Base-by-base conservation (phyloP, 2,113 vertebrate genomes). In the Paedocypris sp. region DNA sequence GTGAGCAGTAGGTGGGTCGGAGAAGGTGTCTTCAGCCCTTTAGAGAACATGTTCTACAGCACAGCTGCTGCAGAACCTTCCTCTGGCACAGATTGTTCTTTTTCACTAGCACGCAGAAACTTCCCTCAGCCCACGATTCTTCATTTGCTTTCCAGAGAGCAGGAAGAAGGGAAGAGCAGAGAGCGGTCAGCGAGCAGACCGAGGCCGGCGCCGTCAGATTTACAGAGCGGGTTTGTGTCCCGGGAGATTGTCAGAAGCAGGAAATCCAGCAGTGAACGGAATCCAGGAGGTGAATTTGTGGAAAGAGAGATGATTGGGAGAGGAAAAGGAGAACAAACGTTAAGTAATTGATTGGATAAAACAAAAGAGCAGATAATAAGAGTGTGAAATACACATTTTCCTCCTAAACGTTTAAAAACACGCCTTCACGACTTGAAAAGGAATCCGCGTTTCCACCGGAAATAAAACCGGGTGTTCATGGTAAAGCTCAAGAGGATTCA, bases 51-150 rank as follows among this genome's bases (percentile, higher is more conserved):
- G 94, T 98, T 92, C 91, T 95, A 89, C 95, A 98, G 89, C 94
- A 98, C 73, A 98, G 83, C 75, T 98, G 95, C 86, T 97, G 95
- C 80, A 97, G 90, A 77, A 97, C 95, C 83, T 96, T 98, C 81
- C 95, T 87, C 79, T 95, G 91, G 79, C 95, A 98, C 69, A 98
- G 90, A 87, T 97, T 97, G 89, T 98, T 98, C 91, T 97, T 98
- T 95, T 97, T 98, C 83, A 98, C 94, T 73, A 98, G 85, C 87
- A 94, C 91, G 86, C 94, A 98, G 90, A 98, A 98, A 83, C 93
- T 92, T 82, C 94, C 94, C 83, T 98, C 92, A 6, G 93, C 94
- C 94, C 94, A 98, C 80, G 93, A 92, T 81, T 94, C 91, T 93
- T 97, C 91, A 90, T 93, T 95, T 87, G 94, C 93, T 98, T 95